These are phyloP conservation scores for Anagyrus pseudococci DNA, from an alignment of 2,888 invertebrate species.

Conservation along the genomic window DNA sequence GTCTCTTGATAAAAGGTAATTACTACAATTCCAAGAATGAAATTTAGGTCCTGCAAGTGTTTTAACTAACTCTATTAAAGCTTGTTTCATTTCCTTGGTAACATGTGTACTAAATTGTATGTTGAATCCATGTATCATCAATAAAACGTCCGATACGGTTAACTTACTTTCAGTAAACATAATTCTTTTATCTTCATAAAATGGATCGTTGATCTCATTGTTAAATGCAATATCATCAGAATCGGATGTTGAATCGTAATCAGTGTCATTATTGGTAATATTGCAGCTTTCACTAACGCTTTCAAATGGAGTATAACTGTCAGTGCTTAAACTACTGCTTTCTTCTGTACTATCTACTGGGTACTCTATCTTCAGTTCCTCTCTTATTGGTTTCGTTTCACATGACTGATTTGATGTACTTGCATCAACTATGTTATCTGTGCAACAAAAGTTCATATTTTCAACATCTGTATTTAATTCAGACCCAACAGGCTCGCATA, in stretches of 20 bases:
- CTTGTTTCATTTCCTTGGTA: not conserved
- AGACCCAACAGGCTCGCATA: too few relatives aligned
- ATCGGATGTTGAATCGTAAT: not conserved
- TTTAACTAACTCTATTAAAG: slow-evolving; percentile 21
- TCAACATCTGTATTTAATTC: not conserved
- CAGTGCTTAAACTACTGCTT: not conserved
- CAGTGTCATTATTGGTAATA: not conserved
- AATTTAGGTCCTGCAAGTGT: slow-evolving; percentile 22
- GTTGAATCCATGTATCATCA: slow-evolving; percentile 20
- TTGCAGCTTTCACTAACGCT: not conserved
- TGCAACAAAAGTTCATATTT: not conserved
- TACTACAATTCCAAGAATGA: not conserved
- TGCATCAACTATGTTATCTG: not conserved
- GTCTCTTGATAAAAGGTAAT: slow-evolving; percentile 5
- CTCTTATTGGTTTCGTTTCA: too few relatives aligned
- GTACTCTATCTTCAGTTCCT: not conserved
- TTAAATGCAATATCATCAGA: not conserved
- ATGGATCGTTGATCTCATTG: not conserved
- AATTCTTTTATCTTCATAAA: slow-evolving; percentile 4
- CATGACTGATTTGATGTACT: not conserved
- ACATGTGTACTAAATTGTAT: not conserved
- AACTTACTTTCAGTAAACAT: slow-evolving; percentile 21
- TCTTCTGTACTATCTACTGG: not conserved
- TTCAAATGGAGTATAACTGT: not conserved
- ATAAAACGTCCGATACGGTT: slow-evolving; percentile 13